These are phyloP conservation scores for Chascanopsetta lugubris DNA, from an alignment of 2,113 vertebrate genomes.

Conservation along the genomic window DNA sequence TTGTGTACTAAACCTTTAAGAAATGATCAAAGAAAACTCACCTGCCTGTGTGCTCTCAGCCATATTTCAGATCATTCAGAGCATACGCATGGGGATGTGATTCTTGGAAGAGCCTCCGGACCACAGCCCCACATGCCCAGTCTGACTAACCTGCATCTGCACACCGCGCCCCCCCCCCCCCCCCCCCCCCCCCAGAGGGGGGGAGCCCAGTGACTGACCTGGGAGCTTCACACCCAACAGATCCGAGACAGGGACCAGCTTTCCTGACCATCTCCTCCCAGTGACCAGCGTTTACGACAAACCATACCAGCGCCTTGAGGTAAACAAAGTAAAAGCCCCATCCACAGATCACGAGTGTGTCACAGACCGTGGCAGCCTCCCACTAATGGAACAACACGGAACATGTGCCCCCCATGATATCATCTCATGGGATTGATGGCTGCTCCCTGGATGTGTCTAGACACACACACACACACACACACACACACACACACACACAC, in stretches of 20 bases:
- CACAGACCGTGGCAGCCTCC: neutral
- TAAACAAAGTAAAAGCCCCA: too few relatives aligned
- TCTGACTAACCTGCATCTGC: conserved; percentile 31
- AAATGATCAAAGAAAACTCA: neutral
- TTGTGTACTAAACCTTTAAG: neutral
- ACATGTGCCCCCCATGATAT: too few relatives aligned
- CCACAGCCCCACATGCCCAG: conserved; percentile 16
- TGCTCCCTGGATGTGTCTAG: conserved; percentile 16
- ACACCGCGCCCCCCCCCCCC: conserved; percentile 7
- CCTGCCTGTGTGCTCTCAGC: conserved; percentile 69
- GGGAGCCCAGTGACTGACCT: conserved; percentile 43
- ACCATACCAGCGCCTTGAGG: too few relatives aligned
- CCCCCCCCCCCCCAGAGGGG: conserved; percentile 24
- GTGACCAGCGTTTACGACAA: conserved; percentile 69
- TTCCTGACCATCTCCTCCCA: neutral
- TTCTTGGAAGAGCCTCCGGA: conserved; percentile 17
- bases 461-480: too few relatives aligned
- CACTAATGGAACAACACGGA: too few relatives aligned
- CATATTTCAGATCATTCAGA: conserved; percentile 93
- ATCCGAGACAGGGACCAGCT: conserved; percentile 24
- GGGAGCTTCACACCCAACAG: conserved; percentile 27
- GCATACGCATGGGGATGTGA: conserved; percentile 92
- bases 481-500: too few relatives aligned
- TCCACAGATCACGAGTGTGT: neutral
- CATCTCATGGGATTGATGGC: neutral